Conservation (phyloP, 2,797 vertebrate genomes). For the Antrozous pallidus region DNA sequence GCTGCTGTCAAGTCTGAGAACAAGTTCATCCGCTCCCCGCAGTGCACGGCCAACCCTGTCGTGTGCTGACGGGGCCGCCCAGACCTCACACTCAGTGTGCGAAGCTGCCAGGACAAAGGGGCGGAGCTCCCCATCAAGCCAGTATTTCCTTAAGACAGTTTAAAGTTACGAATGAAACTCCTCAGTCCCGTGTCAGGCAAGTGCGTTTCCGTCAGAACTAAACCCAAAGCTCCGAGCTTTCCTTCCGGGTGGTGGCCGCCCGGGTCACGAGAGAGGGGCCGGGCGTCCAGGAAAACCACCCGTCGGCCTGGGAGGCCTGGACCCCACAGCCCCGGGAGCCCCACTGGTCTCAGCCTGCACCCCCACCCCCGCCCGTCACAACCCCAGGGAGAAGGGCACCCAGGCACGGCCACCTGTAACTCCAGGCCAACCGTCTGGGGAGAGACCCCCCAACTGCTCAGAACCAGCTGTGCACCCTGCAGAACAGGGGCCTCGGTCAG, state of each 20-base stretch:
- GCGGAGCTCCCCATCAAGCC: background rate
- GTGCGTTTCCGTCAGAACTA: background rate
- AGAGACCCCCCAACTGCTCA: too few relatives aligned
- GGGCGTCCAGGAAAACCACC: rapidly evolving
- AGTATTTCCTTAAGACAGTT: background rate
- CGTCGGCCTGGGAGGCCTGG: rapidly evolving
- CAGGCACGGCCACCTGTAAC: background rate
- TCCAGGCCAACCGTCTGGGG: background rate
- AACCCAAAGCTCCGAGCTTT: background rate
- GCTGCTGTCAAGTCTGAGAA: constrained; percentile 13
- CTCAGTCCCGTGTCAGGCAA: background rate
- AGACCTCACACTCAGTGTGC: rapidly evolving
- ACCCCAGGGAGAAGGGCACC: too few relatives aligned
- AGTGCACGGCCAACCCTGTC: constrained; percentile 16
- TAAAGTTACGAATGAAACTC: background rate
- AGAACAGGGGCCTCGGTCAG: background rate
- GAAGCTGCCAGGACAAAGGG: background rate
- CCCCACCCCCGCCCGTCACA: too few relatives aligned
- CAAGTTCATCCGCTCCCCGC: constrained; percentile 21
- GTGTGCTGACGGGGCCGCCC: too few relatives aligned
- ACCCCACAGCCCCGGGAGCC: background rate
- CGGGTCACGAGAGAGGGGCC: background rate
- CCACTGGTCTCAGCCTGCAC: too few relatives aligned
- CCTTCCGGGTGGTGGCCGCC: background rate
- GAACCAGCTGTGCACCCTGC: too few relatives aligned